Evolutionary conservation across 2,113 vertebrate genomes (phyloP).

Genomic region (Dasyornis broadbenti): DNA sequence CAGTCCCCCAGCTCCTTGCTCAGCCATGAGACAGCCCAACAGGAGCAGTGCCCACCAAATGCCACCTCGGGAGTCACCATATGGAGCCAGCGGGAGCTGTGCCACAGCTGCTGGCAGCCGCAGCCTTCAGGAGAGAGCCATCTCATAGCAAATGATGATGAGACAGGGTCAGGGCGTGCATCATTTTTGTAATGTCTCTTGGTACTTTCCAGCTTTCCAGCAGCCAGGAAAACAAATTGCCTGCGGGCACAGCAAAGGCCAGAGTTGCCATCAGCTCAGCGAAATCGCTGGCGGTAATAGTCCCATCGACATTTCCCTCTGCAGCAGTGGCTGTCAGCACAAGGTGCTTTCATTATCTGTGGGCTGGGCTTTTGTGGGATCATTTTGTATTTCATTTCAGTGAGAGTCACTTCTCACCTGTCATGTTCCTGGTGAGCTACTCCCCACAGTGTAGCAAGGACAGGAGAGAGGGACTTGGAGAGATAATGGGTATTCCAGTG

Average conservation of each 20-base stretch:
- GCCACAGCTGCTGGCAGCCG: neutral
- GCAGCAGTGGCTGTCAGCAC: neutral
- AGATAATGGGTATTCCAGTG: neutral
- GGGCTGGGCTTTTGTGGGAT: neutral
- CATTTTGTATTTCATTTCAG: neutral
- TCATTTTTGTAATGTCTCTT: neutral
- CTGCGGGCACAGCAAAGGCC: conserved; percentile 33
- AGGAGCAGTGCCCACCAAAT: neutral
- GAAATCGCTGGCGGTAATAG: neutral
- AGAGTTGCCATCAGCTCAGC: conserved; percentile 21
- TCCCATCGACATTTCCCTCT: neutral
- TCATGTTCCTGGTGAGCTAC: neutral
- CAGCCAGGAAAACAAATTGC: conserved; percentile 53
- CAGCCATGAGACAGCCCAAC: neutral
- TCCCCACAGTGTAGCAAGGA: neutral
- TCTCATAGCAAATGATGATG: neutral
- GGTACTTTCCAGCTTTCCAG: conserved; percentile 5
- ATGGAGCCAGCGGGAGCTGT: neutral
- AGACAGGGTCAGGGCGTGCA: neutral
- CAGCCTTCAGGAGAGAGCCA: neutral
- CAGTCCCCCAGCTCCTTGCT: neutral
- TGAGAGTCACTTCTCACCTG: neutral
- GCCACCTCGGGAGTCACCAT: accelerated
- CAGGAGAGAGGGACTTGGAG: neutral
- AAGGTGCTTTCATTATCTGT: conserved; percentile 38